Base-by-base conservation (phyloP, 1,140 invertebrate species). In the Conus betulinus region DNA sequence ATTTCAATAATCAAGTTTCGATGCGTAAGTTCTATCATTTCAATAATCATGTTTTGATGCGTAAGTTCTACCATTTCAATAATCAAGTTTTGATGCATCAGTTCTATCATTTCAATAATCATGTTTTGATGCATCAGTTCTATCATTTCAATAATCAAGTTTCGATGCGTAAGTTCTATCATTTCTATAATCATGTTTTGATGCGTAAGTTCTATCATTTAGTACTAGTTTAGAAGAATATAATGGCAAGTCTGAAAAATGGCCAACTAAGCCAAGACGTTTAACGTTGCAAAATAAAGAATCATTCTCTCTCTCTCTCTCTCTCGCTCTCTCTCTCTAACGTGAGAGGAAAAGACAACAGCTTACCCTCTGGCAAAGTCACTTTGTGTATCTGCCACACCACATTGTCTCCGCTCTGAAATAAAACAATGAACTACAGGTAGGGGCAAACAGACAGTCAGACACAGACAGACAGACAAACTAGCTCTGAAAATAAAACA, bases 311-410 rank as follows among this genome's bases (percentile, higher is more conserved):
- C n/a, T n/a, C n/a, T n/a, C n/a, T n/a, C n/a, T n/a, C n/a, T n/a
- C n/a, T n/a, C n/a, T n/a, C n/a, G n/a, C n/a, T n/a, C n/a, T n/a
- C n/a, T n/a, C n/a, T n/a, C n/a, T n/a, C 39, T 5, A 39, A 27
- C 23, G 27, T 23, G 17, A 55, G 27, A 60, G 7, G 27, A 60
- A 39, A 53, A 5, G 7, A 51, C n/a, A 81, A 51, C 25, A 23
- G 25, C 71, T 74, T n/a, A 74, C 71, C 71, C 71, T 74, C 71
- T 74, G 71, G 98, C 25, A 74, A 74, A 6, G 71, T 74, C 10
- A 74, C 71, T 23, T 23, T 8, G 71, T 74, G 23, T 8, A 74
- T 74, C 23, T 74, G 71, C 71, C 71, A 74, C 71, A 74, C 71
- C 71, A 74, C 71, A n/a, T 23, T 74, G 71, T 74, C 71, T 23